Evolutionary conservation across 2,113 vertebrate genomes (phyloP).

Genomic region (Coryphaenoides rupestris): DNA sequence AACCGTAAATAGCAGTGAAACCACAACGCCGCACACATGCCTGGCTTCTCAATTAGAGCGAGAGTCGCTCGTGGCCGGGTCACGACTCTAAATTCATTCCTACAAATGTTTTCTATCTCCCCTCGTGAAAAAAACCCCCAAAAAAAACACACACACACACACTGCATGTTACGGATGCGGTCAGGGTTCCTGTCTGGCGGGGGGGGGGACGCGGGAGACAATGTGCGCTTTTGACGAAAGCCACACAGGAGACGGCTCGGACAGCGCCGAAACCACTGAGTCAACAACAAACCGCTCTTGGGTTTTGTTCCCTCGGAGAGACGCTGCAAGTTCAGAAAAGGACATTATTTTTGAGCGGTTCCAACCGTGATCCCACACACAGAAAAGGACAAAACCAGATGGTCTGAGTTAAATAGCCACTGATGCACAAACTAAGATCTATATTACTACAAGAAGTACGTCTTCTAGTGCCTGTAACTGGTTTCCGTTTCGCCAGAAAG

Average conservation of each 20-base stretch:
- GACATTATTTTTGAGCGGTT: too few species aligned
- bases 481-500: too few species aligned
- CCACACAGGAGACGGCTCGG: slow-evolving; percentile 45
- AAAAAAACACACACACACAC: too few species aligned
- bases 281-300: slow-evolving; percentile 34
- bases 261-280: slow-evolving; percentile 45
- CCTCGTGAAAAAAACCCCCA: slow-evolving; percentile 63
- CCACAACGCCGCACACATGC: slow-evolving; percentile 66
- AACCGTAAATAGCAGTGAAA: slow-evolving; percentile 58
- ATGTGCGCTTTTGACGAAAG: slow-evolving; percentile 61
- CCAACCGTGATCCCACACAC: too few species aligned
- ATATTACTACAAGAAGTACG: too few species aligned
- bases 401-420: too few species aligned
- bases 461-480: too few species aligned
- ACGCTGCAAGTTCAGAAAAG: slow-evolving; percentile 15
- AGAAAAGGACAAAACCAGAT: too few species aligned
- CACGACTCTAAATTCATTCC: slow-evolving; percentile 57
- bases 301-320: slow-evolving; percentile 25
- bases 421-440: too few species aligned
- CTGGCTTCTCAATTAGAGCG: slow-evolving; percentile 71
- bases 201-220: slow-evolving; percentile 50
- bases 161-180: slow-evolving; percentile 62
- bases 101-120: slow-evolving; percentile 54
- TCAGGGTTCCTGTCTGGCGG: slow-evolving; percentile 57
- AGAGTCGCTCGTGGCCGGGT: slow-evolving; percentile 53